Conservation (phyloP, 1,140 invertebrate species). For the Drosophila lowei region DNA sequence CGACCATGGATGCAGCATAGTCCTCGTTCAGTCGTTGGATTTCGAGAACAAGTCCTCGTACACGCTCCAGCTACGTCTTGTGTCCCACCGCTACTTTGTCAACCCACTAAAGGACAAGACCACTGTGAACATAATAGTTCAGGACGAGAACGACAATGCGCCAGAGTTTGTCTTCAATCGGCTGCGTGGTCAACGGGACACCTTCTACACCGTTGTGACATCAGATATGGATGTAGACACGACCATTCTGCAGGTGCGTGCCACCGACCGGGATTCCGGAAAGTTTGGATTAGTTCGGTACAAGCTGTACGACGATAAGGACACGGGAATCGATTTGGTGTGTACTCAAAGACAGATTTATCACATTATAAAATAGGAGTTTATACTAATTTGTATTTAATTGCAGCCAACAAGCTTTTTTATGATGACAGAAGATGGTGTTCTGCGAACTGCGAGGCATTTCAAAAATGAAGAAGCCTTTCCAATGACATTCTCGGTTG, state of each 20-base stretch:
- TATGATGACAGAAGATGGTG: constrained; percentile 88
- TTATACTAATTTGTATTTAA: too few species aligned
- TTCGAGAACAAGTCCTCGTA: constrained; percentile 90
- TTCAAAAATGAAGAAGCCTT: constrained; percentile 87
- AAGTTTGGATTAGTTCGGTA: constrained; percentile 91
- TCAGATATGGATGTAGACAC: constrained; percentile 88
- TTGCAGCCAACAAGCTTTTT: constrained; percentile 85
- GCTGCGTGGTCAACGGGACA: constrained; percentile 79
- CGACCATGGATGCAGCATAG: constrained; percentile 91
- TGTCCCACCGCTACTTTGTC: constrained; percentile 89
- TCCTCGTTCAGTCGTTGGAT: constrained; percentile 88
- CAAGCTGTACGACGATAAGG: constrained; percentile 82
- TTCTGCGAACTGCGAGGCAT: constrained; percentile 88
- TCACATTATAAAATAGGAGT: too few species aligned
- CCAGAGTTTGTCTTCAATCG: constrained; percentile 91
- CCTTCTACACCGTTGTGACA: constrained; percentile 89
- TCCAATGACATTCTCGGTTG: constrained; percentile 90
- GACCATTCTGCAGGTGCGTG: constrained; percentile 89
- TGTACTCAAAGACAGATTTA: neutral
- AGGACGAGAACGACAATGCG: constrained; percentile 94
- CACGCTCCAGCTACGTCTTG: constrained; percentile 89
- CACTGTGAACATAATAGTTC: constrained; percentile 91
- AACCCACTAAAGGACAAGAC: constrained; percentile 89
- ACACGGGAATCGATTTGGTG: constrained; percentile 85
- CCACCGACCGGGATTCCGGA: constrained; percentile 92